phyloP scores from a whole-genome alignment of 2,888 invertebrate genomes.

The Neria commutata region DNA sequence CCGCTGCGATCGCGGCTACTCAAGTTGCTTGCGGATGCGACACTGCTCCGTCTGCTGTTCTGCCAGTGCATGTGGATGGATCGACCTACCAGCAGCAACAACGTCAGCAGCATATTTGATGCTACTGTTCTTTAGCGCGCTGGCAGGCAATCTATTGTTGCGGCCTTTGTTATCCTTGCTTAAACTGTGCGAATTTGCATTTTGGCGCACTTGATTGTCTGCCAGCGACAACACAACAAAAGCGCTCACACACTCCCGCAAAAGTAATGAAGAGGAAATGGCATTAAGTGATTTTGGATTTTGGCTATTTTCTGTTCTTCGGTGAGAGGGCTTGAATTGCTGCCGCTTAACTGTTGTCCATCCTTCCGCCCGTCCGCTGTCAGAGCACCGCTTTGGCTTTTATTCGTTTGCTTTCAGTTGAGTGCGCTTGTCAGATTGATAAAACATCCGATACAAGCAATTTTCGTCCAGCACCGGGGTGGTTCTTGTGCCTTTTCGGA shows the following conservation, averaged over 20 bases:
- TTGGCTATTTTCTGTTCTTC: not conserved
- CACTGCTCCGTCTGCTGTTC: slow-evolving; percentile 8
- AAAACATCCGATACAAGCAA: slow-evolving; percentile 29
- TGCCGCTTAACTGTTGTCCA: too few species aligned
- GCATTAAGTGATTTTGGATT: slow-evolving; percentile 12
- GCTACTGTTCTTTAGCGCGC: slow-evolving; percentile 21
- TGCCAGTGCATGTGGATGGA: not conserved
- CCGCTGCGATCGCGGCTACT: slow-evolving; percentile 15
- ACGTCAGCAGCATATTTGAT: slow-evolving; percentile 11
- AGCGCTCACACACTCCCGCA: too few species aligned
- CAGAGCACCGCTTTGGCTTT: slow-evolving; percentile 9
- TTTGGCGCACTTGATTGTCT: slow-evolving; percentile 43
- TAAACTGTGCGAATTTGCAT: slow-evolving; percentile 55
- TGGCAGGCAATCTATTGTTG: too few species aligned
- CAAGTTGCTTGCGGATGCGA: too few species aligned
- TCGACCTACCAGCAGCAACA: not conserved
- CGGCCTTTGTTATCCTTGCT: slow-evolving; percentile 43
- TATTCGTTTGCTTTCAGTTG: slow-evolving; percentile 25
- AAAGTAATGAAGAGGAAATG: slow-evolving; percentile 7
- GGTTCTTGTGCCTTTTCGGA: too few species aligned
- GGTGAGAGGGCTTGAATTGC: too few species aligned
- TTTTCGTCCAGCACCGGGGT: slow-evolving; percentile 3
- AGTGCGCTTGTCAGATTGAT: slow-evolving; percentile 33
- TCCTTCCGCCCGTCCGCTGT: too few species aligned
- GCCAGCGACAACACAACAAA: not conserved